Conservation (phyloP, 2,797 vertebrate species). For the Labroides dimidiatus region DNA sequence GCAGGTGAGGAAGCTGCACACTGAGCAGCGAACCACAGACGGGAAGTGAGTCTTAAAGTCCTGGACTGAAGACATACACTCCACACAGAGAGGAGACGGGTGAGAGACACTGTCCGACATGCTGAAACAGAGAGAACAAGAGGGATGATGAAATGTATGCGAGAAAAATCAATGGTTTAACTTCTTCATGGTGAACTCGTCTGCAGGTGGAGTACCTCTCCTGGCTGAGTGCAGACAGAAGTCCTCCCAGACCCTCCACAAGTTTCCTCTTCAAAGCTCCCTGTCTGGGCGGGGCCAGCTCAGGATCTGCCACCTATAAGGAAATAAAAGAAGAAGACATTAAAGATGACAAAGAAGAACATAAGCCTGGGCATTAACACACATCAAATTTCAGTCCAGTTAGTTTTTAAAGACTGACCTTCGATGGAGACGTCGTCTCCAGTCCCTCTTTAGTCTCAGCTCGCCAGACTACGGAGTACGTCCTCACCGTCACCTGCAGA, state of each 20-base stretch:
- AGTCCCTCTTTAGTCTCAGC: not conserved
- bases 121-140: conserved; percentile 12
- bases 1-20: conserved; percentile 93
- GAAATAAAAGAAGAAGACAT: not conserved
- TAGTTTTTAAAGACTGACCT: conserved; percentile 33
- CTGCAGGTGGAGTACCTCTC: conserved; percentile 51
- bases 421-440: not conserved
- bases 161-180: no score
- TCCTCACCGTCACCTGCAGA: conserved; percentile 57
- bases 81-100: conserved; percentile 80
- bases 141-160: not conserved
- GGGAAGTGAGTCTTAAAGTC: conserved; percentile 90
- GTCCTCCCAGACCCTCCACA: conserved; percentile 61
- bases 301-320: conserved; percentile 54
- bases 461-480: conserved; percentile 54
- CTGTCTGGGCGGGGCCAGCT: not conserved
- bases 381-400: not conserved
- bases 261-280: conserved; percentile 43
- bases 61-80: conserved; percentile 88
- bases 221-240: conserved; percentile 62
- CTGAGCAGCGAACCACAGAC: conserved; percentile 90
- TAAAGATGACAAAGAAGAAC: not conserved
- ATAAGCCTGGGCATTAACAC: no score
- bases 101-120: not conserved
- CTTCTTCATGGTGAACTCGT: not conserved